Conservation (phyloP, 2,888 invertebrate genomes). For the Zelleria hepariella region DNA sequence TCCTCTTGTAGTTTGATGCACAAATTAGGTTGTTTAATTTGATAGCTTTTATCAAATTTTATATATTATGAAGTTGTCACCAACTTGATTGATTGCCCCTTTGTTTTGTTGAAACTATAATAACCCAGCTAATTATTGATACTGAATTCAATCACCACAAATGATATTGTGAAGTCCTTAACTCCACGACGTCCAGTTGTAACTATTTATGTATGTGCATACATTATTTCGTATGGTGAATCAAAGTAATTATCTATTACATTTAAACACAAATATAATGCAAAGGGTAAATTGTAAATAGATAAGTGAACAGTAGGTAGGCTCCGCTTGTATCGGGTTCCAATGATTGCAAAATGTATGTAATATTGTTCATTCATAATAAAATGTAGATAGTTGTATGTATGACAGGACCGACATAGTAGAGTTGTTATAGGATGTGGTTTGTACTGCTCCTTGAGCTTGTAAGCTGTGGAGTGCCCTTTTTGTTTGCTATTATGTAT, state of each 20-base stretch:
- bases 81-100: not conserved
- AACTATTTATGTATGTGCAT: not conserved
- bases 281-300: slow-evolving; percentile 36
- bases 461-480: not conserved
- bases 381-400: slow-evolving; percentile 27
- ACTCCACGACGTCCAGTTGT: not conserved
- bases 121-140: too few species aligned
- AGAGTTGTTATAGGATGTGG: slow-evolving; percentile 44
- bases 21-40: slow-evolving; percentile 1
- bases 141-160: not conserved
- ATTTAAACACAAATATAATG: slow-evolving; percentile 32
- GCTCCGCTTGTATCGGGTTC: slow-evolving; percentile 35
- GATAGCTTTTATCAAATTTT: not conserved
- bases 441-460: slow-evolving; percentile 15
- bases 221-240: not conserved
- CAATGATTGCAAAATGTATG: slow-evolving; percentile 36
- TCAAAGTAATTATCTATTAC: slow-evolving; percentile 1
- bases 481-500: not conserved
- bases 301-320: slow-evolving; percentile 16
- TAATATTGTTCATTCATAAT: slow-evolving; percentile 24
- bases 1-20: slow-evolving; percentile 1
- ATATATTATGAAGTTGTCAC: not conserved
- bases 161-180: not conserved
- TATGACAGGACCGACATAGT: slow-evolving; percentile 24
- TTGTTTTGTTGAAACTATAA: too few species aligned